phyloP scores from a whole-genome alignment of 92 coral and sea anemone genomes.

The Bergia puertoricense region DNA sequence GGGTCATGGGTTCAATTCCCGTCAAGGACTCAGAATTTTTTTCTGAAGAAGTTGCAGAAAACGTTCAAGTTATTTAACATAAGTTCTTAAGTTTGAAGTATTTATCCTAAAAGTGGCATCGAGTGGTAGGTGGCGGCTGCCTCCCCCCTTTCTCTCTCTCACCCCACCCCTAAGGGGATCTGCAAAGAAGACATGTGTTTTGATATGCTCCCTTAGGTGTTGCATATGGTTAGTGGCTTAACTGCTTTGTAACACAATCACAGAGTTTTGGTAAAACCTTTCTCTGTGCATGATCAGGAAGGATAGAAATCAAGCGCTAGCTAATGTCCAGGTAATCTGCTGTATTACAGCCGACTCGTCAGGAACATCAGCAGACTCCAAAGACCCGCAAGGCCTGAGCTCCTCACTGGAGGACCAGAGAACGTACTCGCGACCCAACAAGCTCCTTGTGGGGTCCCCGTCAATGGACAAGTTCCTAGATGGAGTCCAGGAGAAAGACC shows the following conservation, averaged over 20 bases:
- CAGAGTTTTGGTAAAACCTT: background rate
- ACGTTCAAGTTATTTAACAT: too few species aligned
- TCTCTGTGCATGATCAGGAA: background rate
- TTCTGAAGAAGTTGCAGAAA: too few species aligned
- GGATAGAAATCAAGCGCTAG: background rate
- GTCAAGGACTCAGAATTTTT: too few species aligned
- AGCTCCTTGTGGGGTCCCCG: slow-evolving; percentile 59
- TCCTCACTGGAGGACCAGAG: slow-evolving; percentile 24
- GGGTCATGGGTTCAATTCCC: too few species aligned
- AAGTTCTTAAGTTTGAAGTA: too few species aligned
- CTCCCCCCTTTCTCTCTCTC: background rate
- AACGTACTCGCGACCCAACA: slow-evolving; percentile 54
- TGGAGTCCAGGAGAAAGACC: slow-evolving; percentile 65
- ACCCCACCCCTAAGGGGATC: background rate
- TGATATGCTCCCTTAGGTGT: too few species aligned
- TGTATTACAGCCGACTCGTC: slow-evolving; percentile 14
- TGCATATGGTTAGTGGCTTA: too few species aligned
- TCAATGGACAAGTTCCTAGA: slow-evolving; percentile 72
- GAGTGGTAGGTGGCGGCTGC: background rate
- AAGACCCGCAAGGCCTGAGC: slow-evolving; percentile 22
- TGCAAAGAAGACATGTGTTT: background rate
- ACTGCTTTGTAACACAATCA: too few species aligned
- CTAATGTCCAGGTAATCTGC: background rate
- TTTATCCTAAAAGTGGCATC: too few species aligned
- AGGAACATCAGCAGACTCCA: slow-evolving; percentile 1